Evolutionary conservation across 1,140 invertebrate genomes (phyloP), one percentile per base, ranked within the genome.

Genomic region (Leptinotarsa undecemlineata): DNA sequence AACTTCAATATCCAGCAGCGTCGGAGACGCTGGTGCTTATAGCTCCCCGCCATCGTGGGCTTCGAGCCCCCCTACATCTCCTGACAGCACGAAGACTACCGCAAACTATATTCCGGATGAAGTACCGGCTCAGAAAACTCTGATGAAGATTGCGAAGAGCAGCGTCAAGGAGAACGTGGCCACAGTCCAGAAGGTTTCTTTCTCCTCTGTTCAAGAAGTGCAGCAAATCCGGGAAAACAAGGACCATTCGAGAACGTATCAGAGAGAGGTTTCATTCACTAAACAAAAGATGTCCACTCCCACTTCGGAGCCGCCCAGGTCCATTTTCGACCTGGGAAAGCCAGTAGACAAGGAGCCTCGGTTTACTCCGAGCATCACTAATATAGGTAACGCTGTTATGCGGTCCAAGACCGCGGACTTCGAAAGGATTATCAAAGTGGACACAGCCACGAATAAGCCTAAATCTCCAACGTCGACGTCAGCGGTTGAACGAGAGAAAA

Each of bases 391-490:
- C 42, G 90, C 89, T 19, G 90, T 92, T 42, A 81, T 92, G 69
- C 86, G 89, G 76, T 91, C 91, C 4, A 91, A 91, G 82, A 91
- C 90, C 1, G 90, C 89, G 0, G 90, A 92, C 76, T 90, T 92
- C 76, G 90, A 92, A 78, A 86, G 89, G 78, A 90, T 91, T 82
- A 76, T 74, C n/a, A 82, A 81, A 57, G 76, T 76, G 2, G 80
- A 81, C n/a, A 75, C 79, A 4, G 33, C 33, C 2, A 81, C 83
- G 5, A 79, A 79, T 20, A 84, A 83, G 4, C 88, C 88, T 42
- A 87, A 88, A 71, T 86, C 86, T 26, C 19, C 72, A n/a, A 20
- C 69, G 15, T 8, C 47, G 19, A 88, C 86, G 74, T 71, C 66
- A 72, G 42, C 77, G 76, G n/a, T 42, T 2, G 78, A 79, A 17